Conservation (phyloP, 2,888 invertebrate species). For the Stenichneumon culpator region DNA sequence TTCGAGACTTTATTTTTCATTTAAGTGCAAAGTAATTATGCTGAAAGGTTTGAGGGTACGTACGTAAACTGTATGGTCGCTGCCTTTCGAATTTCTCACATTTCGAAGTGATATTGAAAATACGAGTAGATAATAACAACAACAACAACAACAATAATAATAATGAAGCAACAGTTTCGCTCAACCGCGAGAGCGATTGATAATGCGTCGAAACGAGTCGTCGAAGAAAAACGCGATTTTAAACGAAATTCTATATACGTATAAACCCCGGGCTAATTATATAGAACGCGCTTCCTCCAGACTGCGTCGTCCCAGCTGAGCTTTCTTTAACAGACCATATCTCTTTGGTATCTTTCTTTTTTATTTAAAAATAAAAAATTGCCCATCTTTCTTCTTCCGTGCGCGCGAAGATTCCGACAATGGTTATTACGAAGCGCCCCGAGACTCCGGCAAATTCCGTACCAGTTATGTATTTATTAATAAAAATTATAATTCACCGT, state of each 20-base stretch:
- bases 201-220: neutral
- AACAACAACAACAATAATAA: conserved; percentile 7
- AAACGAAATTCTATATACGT: conserved; percentile 47
- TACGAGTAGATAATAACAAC: neutral
- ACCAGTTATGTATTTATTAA: too few species aligned
- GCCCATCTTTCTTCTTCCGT: too few species aligned
- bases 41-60: too few species aligned
- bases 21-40: too few species aligned
- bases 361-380: too few species aligned
- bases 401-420: too few species aligned
- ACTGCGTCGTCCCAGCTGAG: neutral
- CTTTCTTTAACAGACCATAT: neutral
- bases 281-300: neutral
- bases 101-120: conserved; percentile 7
- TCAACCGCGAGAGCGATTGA: neutral
- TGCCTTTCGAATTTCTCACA: too few species aligned
- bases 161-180: neutral
- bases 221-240: conserved; percentile 33
- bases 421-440: neutral
- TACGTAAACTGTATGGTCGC: too few species aligned
- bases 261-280: too few species aligned
- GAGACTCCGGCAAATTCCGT: too few species aligned
- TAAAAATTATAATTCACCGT: neutral
- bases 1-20: too few species aligned
- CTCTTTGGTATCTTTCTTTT: too few species aligned